phyloP scores from a whole-genome alignment of 2,113 vertebrate genomes.

The Pao palembangensis region DNA sequence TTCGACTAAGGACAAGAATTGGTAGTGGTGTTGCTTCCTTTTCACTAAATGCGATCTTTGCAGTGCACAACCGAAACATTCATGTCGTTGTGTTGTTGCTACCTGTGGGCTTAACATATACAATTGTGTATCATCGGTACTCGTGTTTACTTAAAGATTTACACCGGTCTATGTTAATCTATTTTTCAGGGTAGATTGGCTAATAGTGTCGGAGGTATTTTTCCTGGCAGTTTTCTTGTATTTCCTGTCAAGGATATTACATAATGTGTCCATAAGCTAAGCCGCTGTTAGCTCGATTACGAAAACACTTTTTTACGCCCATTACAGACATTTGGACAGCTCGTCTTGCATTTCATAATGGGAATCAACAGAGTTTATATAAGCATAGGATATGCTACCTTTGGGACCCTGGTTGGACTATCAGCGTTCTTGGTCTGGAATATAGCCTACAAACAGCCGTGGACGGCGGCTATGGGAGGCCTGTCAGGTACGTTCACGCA shows the following conservation, averaged over 20 bases:
- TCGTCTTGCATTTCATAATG: conserved; percentile 45
- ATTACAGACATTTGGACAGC: neutral
- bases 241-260: conserved; percentile 29
- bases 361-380: conserved; percentile 63
- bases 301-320: neutral
- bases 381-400: conserved; percentile 78
- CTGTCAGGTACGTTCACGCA: conserved; percentile 80
- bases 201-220: neutral
- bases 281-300: conserved; percentile 3
- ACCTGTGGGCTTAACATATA: neutral
- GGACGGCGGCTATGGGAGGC: conserved; percentile 87
- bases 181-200: neutral
- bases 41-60: neutral
- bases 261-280: conserved; percentile 63
- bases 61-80: conserved; percentile 3
- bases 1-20: neutral
- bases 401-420: conserved; percentile 77
- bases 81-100: neutral
- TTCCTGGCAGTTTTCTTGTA: conserved; percentile 11
- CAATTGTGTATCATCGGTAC: neutral
- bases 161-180: neutral
- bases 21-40: neutral
- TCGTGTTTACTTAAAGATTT: no score
- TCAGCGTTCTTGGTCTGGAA: conserved; percentile 88
- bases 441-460: conserved; percentile 81